These are phyloP conservation scores for Mirounga angustirostris DNA, from an alignment of 2,113 vertebrate species.

Conservation along the genomic window DNA sequence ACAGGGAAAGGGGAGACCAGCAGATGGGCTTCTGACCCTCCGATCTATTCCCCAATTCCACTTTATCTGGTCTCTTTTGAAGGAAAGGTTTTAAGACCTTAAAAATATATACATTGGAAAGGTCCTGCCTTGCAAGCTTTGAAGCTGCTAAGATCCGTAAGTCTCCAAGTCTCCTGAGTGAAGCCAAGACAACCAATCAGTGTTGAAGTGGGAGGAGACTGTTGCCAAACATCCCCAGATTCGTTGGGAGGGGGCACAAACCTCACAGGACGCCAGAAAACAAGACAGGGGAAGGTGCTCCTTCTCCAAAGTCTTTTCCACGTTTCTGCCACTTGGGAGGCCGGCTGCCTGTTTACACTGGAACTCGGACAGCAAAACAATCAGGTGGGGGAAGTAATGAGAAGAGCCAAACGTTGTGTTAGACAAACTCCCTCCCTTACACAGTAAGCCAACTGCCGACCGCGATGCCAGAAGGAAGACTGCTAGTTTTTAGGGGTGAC, in stretches of 20 bases:
- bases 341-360: not conserved
- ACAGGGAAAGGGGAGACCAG: not conserved
- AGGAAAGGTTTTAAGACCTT: not conserved
- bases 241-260: accelerated
- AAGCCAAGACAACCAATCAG: not conserved
- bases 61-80: not conserved
- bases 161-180: not conserved
- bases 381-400: not conserved
- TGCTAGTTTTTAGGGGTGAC: not conserved
- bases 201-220: not conserved
- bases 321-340: not conserved
- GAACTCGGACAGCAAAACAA: not conserved
- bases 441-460: not conserved
- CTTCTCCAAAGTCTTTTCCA: not conserved
- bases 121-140: not conserved
- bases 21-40: not conserved
- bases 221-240: not conserved
- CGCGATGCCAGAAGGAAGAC: not conserved
- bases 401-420: not conserved
- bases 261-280: not conserved
- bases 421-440: accelerated
- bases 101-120: not conserved
- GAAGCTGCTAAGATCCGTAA: not conserved
- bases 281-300: accelerated
- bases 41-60: accelerated